A percentile compares a stretch with the other conserved stretches of the same genome.
phyloP scores from a whole-genome alignment of 2,888 invertebrate species.

The Agrotis exclamationis region DNA sequence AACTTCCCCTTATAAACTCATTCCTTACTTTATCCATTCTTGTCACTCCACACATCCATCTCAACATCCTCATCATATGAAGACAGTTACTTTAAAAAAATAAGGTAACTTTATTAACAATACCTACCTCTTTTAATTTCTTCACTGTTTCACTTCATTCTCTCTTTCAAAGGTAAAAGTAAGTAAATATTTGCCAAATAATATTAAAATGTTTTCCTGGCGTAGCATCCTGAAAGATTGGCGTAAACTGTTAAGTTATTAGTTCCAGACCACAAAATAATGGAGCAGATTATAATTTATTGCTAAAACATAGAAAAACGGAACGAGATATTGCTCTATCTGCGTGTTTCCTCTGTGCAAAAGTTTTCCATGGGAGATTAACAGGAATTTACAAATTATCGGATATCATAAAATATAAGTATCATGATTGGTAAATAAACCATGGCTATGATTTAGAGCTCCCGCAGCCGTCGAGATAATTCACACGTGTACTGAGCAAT shows the following conservation, averaged over 20 bases:
- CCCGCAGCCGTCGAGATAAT: conserved; percentile 64
- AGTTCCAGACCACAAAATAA: conserved; percentile 48
- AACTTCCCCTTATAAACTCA: no score
- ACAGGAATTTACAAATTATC: conserved; percentile 67
- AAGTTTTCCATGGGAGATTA: conserved; percentile 49
- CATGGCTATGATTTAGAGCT: conserved; percentile 74
- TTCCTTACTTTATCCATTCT: no score
- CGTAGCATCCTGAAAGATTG: conserved; percentile 55
- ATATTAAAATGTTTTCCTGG: conserved; percentile 41
- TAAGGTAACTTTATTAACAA: no score
- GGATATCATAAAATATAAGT: conserved; percentile 71
- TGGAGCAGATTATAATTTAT: conserved; percentile 49
- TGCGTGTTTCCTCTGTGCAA: conserved; percentile 20
- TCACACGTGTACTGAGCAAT: conserved; percentile 71
- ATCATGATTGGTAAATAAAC: conserved; percentile 74
- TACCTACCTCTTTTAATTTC: not conserved
- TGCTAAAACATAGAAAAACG: conserved; percentile 13
- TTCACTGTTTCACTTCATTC: not conserved
- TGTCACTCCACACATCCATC: no score
- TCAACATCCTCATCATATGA: no score
- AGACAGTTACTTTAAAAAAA: no score
- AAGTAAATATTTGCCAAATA: conserved; percentile 50
- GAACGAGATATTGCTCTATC: conserved; percentile 10
- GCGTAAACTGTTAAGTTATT: conserved; percentile 58
- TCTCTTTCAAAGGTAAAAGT: no score